Base-by-base conservation (phyloP, 2,888 invertebrate species). In the Anoplius nigerrimus region DNA sequence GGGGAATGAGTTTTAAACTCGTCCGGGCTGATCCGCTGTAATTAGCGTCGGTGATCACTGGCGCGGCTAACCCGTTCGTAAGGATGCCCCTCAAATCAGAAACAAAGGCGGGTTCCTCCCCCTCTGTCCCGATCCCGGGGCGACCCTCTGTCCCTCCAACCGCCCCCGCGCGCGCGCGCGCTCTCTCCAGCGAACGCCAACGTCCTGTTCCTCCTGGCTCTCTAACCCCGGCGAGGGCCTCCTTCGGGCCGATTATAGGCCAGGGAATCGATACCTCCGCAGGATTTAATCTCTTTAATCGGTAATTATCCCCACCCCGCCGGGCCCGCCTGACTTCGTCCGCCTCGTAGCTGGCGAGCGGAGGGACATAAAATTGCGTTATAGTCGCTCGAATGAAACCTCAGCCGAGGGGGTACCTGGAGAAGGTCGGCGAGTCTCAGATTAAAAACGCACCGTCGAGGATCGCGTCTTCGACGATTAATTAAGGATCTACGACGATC, bases 31-130 rank as follows among this genome's bases (percentile, higher is more conserved):
- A 86, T 87, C 86, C 85, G 84, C 82, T 85, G 86, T 87, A 87
- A 87, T 87, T 87, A 87, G 86, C 87, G 84, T 86, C 77, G 83
- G 85, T 86, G 87, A 87, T 87, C 86, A 86, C 81, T 86, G 86
- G 84, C 82, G 85, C 87, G 87, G 86, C 86, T 86, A 86, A 86
- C 85, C 84, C 85, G 85, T 86, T 84, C 85, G 86, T 86, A 86
- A 87, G 84, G 86, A 86, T 86, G 86, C 86, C 86, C 86, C 84
- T 85, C 86, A 83, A 84, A 84, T 84, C 84, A 84, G 84, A 84
- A 84, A 84, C 84, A 84, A 84, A 84, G 84, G 84, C 84, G 81
- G 79, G 80, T 74, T 75, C 71, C 66, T 62, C 72, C 71, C 66
- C 63, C 68, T 51, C 51, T 65, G 62, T 62, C 67, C 53, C 66